These are phyloP conservation scores for Ganaspis brasiliensis DNA, from an alignment of 2,888 invertebrate species.

Conservation along the genomic window DNA sequence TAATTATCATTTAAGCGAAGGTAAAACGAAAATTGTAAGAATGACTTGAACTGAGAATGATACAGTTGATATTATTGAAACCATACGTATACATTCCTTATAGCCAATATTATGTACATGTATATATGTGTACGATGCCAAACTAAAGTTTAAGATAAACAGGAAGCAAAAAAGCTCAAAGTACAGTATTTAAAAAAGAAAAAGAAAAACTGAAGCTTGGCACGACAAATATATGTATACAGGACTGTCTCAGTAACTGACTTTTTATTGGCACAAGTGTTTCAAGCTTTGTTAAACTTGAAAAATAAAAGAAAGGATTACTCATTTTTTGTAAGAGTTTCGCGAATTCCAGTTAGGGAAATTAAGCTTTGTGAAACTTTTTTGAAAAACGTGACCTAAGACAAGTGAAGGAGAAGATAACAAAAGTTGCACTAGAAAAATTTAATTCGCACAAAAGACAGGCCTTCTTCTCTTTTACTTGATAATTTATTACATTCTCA, in stretches of 20 bases:
- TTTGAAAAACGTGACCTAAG: background rate
- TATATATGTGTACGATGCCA: slow-evolving; percentile 78
- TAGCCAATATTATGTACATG: slow-evolving; percentile 75
- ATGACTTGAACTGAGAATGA: slow-evolving; percentile 26
- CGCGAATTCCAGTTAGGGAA: background rate
- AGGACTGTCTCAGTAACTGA: slow-evolving; percentile 35
- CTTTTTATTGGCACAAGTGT: slow-evolving; percentile 1
- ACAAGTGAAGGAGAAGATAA: slow-evolving; percentile 28
- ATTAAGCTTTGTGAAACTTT: slow-evolving; percentile 13
- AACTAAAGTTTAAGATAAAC: slow-evolving; percentile 69
- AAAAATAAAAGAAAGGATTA: background rate
- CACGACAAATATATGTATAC: slow-evolving; percentile 79
- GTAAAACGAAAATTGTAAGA: slow-evolving; percentile 24
- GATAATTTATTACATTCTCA: slow-evolving; percentile 24
- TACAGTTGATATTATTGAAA: slow-evolving; percentile 62
- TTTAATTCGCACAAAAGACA: slow-evolving; percentile 26
- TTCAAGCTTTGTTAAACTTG: background rate
- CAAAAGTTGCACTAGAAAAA: slow-evolving; percentile 37
- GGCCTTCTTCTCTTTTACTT: slow-evolving; percentile 28
- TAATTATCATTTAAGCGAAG: slow-evolving; percentile 30
- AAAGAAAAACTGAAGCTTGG: slow-evolving; percentile 76
- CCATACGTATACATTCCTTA: slow-evolving; percentile 70
- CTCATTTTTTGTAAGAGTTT: slow-evolving; percentile 4
- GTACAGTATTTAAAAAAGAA: slow-evolving; percentile 61
- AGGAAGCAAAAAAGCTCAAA: slow-evolving; percentile 61